Evolutionary conservation across 2,113 vertebrate species (phyloP).

Genomic region (Hippocampus barbouri): DNA sequence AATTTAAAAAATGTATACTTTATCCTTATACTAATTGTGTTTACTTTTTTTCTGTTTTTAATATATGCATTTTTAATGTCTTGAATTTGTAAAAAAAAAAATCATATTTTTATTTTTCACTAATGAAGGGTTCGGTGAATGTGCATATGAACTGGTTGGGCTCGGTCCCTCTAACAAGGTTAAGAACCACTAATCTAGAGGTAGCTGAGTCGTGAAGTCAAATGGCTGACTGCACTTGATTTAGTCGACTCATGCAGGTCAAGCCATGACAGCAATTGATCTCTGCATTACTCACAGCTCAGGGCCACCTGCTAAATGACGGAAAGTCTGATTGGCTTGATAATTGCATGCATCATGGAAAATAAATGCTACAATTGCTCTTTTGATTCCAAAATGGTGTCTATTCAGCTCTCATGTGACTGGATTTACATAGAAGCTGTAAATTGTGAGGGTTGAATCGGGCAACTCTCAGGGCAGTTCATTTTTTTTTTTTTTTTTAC

Average conservation of each 20-base stretch:
- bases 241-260: neutral
- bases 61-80: no score
- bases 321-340: neutral
- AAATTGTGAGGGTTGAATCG: neutral
- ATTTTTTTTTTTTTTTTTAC: neutral
- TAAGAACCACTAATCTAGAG: neutral
- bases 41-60: no score
- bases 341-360: conserved; percentile 6
- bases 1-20: no score
- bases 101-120: no score
- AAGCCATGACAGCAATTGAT: neutral
- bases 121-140: no score
- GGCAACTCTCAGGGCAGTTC: neutral
- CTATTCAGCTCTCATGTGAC: neutral
- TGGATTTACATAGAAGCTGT: neutral
- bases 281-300: neutral
- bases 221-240: conserved; percentile 1
- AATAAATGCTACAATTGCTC: conserved; percentile 6
- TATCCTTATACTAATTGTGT: no score
- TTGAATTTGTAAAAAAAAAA: no score
- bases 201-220: neutral
- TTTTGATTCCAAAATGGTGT: conserved; percentile 8
- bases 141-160: no score
- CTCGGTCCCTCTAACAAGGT: no score
- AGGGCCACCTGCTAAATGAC: neutral